phyloP scores from a whole-genome alignment of 1,140 invertebrate species.

The Reticulitermes speratus region DNA sequence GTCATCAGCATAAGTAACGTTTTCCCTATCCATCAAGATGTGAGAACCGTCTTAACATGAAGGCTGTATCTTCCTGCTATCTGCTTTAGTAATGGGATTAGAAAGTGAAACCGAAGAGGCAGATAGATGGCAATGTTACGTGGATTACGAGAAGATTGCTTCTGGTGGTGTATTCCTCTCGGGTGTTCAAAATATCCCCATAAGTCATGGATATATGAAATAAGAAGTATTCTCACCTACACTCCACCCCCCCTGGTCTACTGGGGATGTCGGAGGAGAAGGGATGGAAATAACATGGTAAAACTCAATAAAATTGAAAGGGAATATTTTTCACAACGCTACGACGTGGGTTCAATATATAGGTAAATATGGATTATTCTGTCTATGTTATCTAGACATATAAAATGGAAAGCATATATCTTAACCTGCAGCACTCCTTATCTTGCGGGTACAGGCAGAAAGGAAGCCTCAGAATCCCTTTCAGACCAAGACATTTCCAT shows the following conservation, averaged over 20 bases:
- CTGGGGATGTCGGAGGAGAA: background rate
- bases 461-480: too few relatives aligned
- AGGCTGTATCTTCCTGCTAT: background rate
- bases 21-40: background rate
- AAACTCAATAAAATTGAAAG: constrained; percentile 9
- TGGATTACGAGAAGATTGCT: constrained; percentile 6
- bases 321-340: background rate
- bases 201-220: background rate
- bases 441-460: background rate
- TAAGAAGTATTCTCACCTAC: background rate
- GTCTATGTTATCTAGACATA: background rate
- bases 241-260: background rate
- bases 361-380: constrained; percentile 14
- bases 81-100: background rate
- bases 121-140: constrained; percentile 15
- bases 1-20: background rate
- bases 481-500: too few relatives aligned
- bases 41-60: background rate
- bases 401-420: constrained; percentile 2
- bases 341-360: background rate
- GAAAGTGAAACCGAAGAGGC: background rate
- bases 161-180: background rate
- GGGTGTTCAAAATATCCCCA: constrained; percentile 6
- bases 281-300: background rate
- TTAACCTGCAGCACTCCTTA: background rate